A percentile compares a stretch with the other conserved stretches of the same genome.
Conservation (phyloP, 2,113 vertebrate genomes). For the Upupa epops region DNA sequence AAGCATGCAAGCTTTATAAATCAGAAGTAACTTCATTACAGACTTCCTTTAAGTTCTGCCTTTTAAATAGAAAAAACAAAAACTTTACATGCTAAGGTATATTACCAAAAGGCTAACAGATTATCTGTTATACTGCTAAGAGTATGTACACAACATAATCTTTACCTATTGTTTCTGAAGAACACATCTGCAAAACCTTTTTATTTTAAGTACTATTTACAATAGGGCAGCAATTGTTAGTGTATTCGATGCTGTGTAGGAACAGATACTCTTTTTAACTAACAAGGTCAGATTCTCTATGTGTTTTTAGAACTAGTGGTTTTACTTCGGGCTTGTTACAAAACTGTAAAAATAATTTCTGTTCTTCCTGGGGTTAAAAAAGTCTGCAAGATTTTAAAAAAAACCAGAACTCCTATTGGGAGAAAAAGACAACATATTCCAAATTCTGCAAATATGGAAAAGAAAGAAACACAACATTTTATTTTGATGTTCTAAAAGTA, state of each 20-base stretch:
- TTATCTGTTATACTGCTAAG: background rate
- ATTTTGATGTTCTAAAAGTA: background rate
- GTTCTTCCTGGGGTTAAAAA: background rate
- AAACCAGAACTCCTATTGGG: background rate
- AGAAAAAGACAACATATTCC: background rate
- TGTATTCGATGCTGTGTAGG: background rate
- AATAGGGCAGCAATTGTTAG: background rate
- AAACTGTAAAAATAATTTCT: background rate
- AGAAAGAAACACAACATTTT: background rate
- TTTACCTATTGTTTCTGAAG: background rate
- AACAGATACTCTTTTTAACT: background rate
- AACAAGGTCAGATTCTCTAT: background rate
- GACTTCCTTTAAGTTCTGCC: background rate
- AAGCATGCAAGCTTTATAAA: background rate
- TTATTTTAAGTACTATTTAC: background rate
- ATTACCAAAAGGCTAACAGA: background rate
- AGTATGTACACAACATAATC: background rate
- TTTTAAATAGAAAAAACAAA: background rate
- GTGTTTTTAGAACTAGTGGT: background rate
- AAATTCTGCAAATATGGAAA: background rate
- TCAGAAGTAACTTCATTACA: background rate
- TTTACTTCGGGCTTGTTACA: background rate
- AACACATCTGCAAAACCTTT: background rate
- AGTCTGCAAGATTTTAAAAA: background rate
- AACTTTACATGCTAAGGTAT: background rate